Evolutionary conservation across 1,140 invertebrate genomes (phyloP).

Genomic region (Heliconius himera): DNA sequence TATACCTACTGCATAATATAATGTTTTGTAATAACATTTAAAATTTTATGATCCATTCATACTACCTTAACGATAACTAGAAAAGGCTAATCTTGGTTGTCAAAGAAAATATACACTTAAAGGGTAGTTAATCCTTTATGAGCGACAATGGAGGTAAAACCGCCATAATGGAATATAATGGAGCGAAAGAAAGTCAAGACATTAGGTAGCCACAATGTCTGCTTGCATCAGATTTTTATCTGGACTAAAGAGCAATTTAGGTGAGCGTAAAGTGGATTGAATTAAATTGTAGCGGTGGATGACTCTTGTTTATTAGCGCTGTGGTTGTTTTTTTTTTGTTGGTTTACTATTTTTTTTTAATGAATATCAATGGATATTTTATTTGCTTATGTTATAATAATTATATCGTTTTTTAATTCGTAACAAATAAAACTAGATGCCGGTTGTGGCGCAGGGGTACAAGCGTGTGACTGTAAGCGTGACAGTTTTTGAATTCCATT

Average conservation of each 20-base stretch:
- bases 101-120: conserved; percentile 44
- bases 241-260: conserved; percentile 36
- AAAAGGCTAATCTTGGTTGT: conserved; percentile 42
- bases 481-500: too few relatives aligned
- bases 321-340: background rate
- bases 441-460: too few relatives aligned
- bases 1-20: background rate
- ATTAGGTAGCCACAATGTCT: conserved; percentile 43
- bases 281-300: conserved; percentile 21
- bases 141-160: conserved; percentile 45
- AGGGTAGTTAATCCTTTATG: conserved; percentile 47
- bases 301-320: conserved; percentile 11
- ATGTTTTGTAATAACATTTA: conserved; percentile 29
- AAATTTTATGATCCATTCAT: conserved; percentile 29
- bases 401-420: too few relatives aligned
- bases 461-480: too few relatives aligned
- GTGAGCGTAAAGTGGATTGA: conserved; percentile 29
- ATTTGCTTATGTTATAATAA: too few relatives aligned
- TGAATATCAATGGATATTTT: too few relatives aligned
- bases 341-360: background rate
- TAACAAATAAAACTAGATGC: too few relatives aligned
- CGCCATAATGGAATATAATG: conserved; percentile 44
- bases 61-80: conserved; percentile 39
- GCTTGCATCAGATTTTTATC: conserved; percentile 38
- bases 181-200: conserved; percentile 44